phyloP scores from a whole-genome alignment of 1,140 invertebrate species.

The Atta colombica region DNA sequence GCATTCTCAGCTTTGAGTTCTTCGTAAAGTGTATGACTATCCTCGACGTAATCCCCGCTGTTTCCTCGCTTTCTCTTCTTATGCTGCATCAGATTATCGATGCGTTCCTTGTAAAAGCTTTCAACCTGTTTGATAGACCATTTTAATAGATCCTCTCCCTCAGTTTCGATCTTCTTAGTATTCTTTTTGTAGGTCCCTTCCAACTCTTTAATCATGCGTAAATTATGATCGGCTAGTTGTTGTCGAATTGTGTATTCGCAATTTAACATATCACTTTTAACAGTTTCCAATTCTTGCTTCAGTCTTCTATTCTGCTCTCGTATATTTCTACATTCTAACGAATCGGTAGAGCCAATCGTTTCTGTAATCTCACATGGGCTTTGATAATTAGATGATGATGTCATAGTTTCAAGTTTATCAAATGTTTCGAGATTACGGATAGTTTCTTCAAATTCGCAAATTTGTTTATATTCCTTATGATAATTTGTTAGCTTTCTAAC shows the following conservation, averaged over 20 bases:
- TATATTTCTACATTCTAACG: slow-evolving; percentile 11
- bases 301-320: slow-evolving; percentile 68
- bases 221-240: slow-evolving; percentile 77
- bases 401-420: neutral
- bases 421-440: neutral
- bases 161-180: slow-evolving; percentile 71
- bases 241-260: slow-evolving; percentile 78
- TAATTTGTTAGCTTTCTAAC: slow-evolving; percentile 88
- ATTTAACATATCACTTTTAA: slow-evolving; percentile 62
- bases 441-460: neutral
- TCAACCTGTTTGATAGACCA: slow-evolving; percentile 76
- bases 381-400: no score
- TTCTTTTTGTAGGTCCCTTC: slow-evolving; percentile 78
- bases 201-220: slow-evolving; percentile 72
- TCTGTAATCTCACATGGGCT: neutral
- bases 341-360: neutral
- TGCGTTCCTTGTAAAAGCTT: slow-evolving; percentile 76
- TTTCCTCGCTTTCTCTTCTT: slow-evolving; percentile 73
- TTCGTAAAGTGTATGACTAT: slow-evolving; percentile 35
- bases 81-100: slow-evolving; percentile 67
- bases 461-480: neutral
- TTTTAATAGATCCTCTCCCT: slow-evolving; percentile 74
- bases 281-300: slow-evolving; percentile 61
- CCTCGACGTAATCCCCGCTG: slow-evolving; percentile 61
- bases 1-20: slow-evolving; percentile 69